phyloP scores from a whole-genome alignment of 2,113 vertebrate species.

The Paraplagusia blochii region DNA sequence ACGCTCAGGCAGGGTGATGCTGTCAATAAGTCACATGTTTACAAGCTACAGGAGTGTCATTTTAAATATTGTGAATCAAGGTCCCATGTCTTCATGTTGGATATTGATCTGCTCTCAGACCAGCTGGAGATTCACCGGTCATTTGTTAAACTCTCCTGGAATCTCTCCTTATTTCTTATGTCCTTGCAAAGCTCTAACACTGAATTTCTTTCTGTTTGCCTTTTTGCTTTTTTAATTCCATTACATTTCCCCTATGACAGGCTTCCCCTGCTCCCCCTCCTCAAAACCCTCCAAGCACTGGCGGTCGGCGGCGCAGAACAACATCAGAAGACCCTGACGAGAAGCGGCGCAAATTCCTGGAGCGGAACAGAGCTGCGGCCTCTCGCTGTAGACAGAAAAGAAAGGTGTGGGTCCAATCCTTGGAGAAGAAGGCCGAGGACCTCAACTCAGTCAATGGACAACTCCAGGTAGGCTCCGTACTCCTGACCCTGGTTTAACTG shows the following conservation, averaged over 20 bases:
- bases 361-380: slow-evolving; percentile 92
- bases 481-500: slow-evolving; percentile 2
- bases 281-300: slow-evolving; percentile 87
- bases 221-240: background rate
- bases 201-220: no score
- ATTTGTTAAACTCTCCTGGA: no score
- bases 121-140: no score
- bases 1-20: no score
- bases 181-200: no score
- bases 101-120: no score
- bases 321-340: slow-evolving; percentile 96
- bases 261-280: slow-evolving; percentile 87
- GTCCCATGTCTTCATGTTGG: no score
- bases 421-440: slow-evolving; percentile 96
- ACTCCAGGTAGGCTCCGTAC: slow-evolving; percentile 81
- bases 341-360: slow-evolving; percentile 95
- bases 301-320: slow-evolving; percentile 91
- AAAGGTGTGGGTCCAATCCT: slow-evolving; percentile 96
- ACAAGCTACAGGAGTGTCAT: no score
- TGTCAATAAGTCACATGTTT: no score
- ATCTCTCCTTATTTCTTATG: no score
- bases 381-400: slow-evolving; percentile 96
- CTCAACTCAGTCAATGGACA: slow-evolving; percentile 89
- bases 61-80: no score
- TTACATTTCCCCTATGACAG: slow-evolving; percentile 59